Evolutionary conservation across 1,140 invertebrate genomes (phyloP).

Genomic region (Thaumatotibia leucotreta): DNA sequence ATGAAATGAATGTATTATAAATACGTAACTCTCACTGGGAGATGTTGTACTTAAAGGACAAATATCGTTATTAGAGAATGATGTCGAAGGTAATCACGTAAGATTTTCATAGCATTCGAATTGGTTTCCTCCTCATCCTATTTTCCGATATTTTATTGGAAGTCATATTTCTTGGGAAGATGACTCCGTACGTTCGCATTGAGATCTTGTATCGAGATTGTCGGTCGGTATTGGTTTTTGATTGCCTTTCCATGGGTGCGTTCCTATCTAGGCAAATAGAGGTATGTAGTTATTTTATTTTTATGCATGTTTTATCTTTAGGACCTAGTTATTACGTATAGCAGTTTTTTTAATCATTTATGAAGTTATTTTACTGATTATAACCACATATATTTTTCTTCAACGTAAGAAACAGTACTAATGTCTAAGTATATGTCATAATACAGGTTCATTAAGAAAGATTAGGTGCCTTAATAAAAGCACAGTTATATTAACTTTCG

Average conservation of each 20-base stretch:
- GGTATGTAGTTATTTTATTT: slow-evolving; percentile 1
- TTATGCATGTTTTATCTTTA: neutral
- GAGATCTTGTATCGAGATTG: slow-evolving; percentile 59
- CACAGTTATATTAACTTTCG: no score
- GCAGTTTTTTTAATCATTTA: neutral
- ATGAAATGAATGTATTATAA: no score
- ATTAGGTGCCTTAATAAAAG: no score
- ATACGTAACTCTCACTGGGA: no score
- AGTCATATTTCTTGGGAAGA: slow-evolving; percentile 59
- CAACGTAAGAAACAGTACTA: no score
- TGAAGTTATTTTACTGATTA: no score
- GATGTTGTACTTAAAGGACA: neutral
- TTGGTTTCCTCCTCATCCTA: slow-evolving; percentile 62
- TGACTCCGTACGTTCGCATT: slow-evolving; percentile 41
- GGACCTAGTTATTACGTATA: neutral
- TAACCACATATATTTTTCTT: no score
- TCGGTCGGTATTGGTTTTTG: slow-evolving; percentile 60
- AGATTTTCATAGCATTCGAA: neutral
- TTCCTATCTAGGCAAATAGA: slow-evolving; percentile 7
- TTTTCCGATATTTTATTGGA: slow-evolving; percentile 67
- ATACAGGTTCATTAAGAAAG: no score
- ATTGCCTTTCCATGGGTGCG: slow-evolving; percentile 36
- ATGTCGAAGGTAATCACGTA: neutral
- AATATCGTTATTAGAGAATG: neutral
- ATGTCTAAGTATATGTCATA: no score